These are phyloP conservation scores for Silurus glanis DNA, from an alignment of 2,113 vertebrate genomes.

Conservation along the genomic window DNA sequence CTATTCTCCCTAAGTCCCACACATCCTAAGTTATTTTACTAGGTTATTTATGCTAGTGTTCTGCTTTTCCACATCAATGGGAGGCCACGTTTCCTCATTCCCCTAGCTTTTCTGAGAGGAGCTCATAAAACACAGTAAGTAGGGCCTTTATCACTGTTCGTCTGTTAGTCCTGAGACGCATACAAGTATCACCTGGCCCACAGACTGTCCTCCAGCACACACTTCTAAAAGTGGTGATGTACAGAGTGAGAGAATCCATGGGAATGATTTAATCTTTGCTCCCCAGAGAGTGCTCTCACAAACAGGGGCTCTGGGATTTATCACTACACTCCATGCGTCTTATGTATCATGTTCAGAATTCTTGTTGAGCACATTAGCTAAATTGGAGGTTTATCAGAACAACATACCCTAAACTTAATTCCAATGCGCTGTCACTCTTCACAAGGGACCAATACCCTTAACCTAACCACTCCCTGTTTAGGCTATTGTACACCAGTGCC, in stretches of 20 bases:
- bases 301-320: slow-evolving; percentile 21
- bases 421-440: slow-evolving; percentile 37
- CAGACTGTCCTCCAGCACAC: not conserved
- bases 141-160: slow-evolving; percentile 26
- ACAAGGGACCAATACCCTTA: slow-evolving; percentile 19
- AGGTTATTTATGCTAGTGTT: slow-evolving; percentile 37
- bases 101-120: slow-evolving; percentile 18
- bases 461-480: slow-evolving; percentile 29
- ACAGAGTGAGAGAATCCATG: not conserved
- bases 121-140: slow-evolving; percentile 42
- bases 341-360: slow-evolving; percentile 38
- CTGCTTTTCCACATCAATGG: slow-evolving; percentile 7
- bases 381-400: slow-evolving; percentile 20
- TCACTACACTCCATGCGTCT: slow-evolving; percentile 26
- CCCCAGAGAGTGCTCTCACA: slow-evolving; percentile 10
- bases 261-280: slow-evolving; percentile 28
- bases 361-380: slow-evolving; percentile 8
- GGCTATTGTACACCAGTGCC: slow-evolving; percentile 39
- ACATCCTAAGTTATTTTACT: slow-evolving; percentile 1
- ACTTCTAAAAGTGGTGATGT: not conserved
- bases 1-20: slow-evolving; percentile 1
- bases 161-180: not conserved
- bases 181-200: slow-evolving; percentile 6
- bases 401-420: slow-evolving; percentile 44
- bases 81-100: slow-evolving; percentile 20